phyloP scores from a whole-genome alignment of 1,140 invertebrate genomes.

The Leptinotarsa texana region DNA sequence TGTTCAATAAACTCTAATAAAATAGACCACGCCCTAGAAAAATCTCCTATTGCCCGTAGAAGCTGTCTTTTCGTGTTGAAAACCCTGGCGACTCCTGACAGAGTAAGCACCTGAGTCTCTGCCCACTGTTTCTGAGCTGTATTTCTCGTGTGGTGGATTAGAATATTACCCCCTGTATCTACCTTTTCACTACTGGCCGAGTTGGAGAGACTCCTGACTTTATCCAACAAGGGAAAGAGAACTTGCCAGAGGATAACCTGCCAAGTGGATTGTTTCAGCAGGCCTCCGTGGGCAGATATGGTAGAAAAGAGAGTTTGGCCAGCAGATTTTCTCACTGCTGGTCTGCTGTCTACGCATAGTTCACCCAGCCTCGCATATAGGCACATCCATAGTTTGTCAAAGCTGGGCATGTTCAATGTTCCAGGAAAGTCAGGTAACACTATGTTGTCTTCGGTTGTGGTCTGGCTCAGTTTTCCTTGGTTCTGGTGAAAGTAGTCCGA shows the following conservation, averaged over 20 bases:
- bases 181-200: slow-evolving; percentile 93
- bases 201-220: slow-evolving; percentile 86
- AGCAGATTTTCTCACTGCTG: slow-evolving; percentile 96
- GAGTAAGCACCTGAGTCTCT: slow-evolving; percentile 82
- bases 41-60: slow-evolving; percentile 84
- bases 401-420: slow-evolving; percentile 82
- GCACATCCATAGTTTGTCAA: slow-evolving; percentile 95
- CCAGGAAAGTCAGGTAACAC: slow-evolving; percentile 83
- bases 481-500: slow-evolving; percentile 97
- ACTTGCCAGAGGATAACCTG: slow-evolving; percentile 88
- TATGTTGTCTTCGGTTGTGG: slow-evolving; percentile 69
- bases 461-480: slow-evolving; percentile 80
- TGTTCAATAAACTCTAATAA: slow-evolving; percentile 93
- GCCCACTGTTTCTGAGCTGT: slow-evolving; percentile 99
- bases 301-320: slow-evolving; percentile 98
- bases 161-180: slow-evolving; percentile 88
- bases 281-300: slow-evolving; percentile 89
- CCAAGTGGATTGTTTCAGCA: slow-evolving; percentile 88
- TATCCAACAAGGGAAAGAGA: slow-evolving; percentile 93
- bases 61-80: slow-evolving; percentile 90
- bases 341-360: slow-evolving; percentile 91
- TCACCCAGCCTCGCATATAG: slow-evolving; percentile 88
- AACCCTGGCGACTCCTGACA: slow-evolving; percentile 68
- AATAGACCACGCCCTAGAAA: slow-evolving; percentile 88
- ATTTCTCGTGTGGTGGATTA: slow-evolving; percentile 98